These are phyloP conservation scores for Cancer borealis DNA, from an alignment of 2,888 invertebrate species.

Conservation along the genomic window DNA sequence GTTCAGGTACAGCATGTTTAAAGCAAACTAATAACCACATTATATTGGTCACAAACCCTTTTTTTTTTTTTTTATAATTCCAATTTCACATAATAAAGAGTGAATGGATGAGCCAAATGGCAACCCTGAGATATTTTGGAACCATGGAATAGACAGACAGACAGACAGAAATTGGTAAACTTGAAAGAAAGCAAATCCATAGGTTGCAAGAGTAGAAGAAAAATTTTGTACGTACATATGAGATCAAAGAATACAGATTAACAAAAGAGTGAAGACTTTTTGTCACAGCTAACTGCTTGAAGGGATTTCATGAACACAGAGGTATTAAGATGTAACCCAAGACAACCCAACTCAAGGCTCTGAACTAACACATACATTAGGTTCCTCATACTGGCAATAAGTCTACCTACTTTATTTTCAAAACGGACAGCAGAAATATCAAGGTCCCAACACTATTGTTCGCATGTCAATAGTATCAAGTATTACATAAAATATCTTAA, in stretches of 20 bases:
- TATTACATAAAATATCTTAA: constrained; percentile 58
- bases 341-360: background rate
- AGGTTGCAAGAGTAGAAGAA: background rate
- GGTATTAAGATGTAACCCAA: background rate
- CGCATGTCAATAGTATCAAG: constrained; percentile 58
- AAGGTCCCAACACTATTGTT: constrained; percentile 37
- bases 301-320: background rate
- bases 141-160: background rate
- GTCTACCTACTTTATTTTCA: constrained; percentile 72
- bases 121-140: background rate
- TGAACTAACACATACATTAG: background rate
- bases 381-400: background rate
- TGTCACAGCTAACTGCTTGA: background rate
- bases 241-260: background rate
- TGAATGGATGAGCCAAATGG: background rate
- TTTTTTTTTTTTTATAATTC: background rate
- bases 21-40: background rate
- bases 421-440: constrained; percentile 63
- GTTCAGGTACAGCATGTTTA: background rate
- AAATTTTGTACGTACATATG: background rate
- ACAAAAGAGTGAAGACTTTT: background rate
- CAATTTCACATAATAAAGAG: background rate
- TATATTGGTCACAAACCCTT: background rate
- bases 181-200: background rate
- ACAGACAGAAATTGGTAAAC: background rate